Evolutionary conservation across 2,113 vertebrate species (phyloP), one percentile per base, ranked within the genome.

Genomic region (Leptobrachium ailaonicum): DNA sequence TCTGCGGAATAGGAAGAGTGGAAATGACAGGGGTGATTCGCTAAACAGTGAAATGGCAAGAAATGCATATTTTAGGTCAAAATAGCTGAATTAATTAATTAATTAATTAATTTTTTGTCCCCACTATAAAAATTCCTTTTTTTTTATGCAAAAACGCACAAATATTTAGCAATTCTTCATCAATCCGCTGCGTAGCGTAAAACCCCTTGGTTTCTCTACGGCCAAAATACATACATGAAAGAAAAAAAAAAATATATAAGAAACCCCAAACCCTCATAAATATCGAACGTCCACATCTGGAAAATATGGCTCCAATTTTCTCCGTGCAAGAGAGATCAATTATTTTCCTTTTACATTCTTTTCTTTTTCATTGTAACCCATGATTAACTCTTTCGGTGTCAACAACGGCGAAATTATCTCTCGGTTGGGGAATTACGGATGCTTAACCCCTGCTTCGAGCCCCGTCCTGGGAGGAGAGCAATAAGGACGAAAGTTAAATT

Each of bases 251-350:
- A 32, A 32, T 32, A 32, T 32, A 32, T 32, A 14, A 45, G 79
- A 64, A 71, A 71, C 53, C 79, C 75, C 79, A 47, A 75, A 74
- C 71, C 75, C 63, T 47, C 79, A 74, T 80, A 80, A 80, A 80
- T 80, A 80, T 80, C 79, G 72, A 80, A 80, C 72, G 44, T 42
- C 42, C 72, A 71, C 44, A 66, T 12, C 72, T 75, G 32, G 53
- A 45, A 80, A 80, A 80, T 80, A 80, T 75, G 79, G 71, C 75
- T 64, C 66, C 79, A 80, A 80, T 80, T 80, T 80, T 75, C 42
- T 43, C 68, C 41, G 72, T 44, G 54, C 41, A 44, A 13, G 66
- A 66, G 66, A 75, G 58, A 75, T 75, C 63, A 80, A 63, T 78
- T 76, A 68, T 76, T 79, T 71, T 77, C 32, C 50, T 5, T 67